Conservation (phyloP, 2,797 vertebrate species). For the Lutjanus campechanus region DNA sequence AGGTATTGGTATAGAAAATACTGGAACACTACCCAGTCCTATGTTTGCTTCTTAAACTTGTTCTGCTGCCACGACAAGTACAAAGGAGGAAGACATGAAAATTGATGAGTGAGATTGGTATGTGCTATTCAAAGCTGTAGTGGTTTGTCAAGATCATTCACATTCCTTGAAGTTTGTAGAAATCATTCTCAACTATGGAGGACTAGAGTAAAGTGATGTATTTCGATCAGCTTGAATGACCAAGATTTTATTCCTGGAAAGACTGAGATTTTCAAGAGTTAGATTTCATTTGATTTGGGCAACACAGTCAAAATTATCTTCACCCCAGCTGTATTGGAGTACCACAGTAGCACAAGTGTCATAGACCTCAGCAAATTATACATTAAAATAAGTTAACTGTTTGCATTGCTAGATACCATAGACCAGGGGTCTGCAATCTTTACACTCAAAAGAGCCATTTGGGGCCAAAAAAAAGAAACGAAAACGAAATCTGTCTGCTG, state of each 20-base stretch:
- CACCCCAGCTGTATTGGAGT: no score
- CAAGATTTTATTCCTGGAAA: background rate
- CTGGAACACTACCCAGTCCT: no score
- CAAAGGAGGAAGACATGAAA: background rate
- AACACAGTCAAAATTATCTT: background rate
- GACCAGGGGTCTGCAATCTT: no score
- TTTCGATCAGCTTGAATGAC: background rate
- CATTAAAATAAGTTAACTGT: fast-evolving
- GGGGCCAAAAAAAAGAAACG: no score
- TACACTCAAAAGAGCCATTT: no score
- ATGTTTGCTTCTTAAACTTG: background rate
- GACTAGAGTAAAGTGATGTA: background rate
- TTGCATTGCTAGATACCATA: no score
- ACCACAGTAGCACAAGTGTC: background rate
- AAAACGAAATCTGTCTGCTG: no score
- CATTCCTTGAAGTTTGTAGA: background rate
- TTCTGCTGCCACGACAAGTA: background rate
- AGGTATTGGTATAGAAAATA: no score
- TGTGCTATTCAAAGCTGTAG: background rate
- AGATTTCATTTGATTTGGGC: background rate
- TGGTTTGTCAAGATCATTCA: background rate
- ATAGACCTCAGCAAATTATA: background rate
- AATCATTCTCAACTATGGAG: background rate
- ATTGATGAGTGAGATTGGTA: background rate
- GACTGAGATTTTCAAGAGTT: background rate